Evolutionary conservation across 2,797 vertebrate species (phyloP).

Genomic region (Cheracebus regulus): DNA sequence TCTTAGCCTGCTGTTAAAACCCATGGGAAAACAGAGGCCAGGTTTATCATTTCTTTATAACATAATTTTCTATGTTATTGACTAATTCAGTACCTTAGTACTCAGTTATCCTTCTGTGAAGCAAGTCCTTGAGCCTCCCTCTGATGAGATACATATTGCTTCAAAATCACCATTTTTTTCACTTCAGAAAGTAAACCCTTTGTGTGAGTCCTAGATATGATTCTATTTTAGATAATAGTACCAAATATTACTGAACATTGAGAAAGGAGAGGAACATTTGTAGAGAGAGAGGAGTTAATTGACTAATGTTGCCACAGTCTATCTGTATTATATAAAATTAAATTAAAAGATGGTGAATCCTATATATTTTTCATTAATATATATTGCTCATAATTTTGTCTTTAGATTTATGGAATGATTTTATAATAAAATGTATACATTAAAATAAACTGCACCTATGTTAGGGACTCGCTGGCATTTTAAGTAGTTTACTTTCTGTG

Average conservation of each 20-base stretch:
- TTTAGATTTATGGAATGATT: conserved; percentile 20
- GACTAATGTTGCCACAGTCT: not conserved
- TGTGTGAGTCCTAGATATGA: not conserved
- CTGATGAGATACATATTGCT: not conserved
- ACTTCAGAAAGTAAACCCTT: not conserved
- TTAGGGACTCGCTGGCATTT: not conserved
- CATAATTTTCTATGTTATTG: not conserved
- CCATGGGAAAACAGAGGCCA: not conserved
- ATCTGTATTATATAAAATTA: not conserved
- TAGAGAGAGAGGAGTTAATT: conserved; percentile 18
- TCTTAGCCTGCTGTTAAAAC: not conserved
- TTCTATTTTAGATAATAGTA: not conserved
- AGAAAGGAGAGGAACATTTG: not conserved
- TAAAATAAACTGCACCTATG: not conserved
- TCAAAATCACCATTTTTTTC: not conserved
- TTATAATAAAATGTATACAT: not conserved
- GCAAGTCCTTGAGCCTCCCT: not conserved
- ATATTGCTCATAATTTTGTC: not conserved
- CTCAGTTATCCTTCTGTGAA: not conserved
- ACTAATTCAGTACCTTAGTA: not conserved
- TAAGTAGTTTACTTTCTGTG: conserved; percentile 28
- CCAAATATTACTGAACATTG: not conserved
- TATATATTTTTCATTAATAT: not conserved
- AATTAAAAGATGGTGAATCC: not conserved
- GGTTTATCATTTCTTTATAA: not conserved